These are phyloP conservation scores for Muscidifurax raptorellus DNA, from an alignment of 1,140 invertebrate genomes.

Conservation along the genomic window DNA sequence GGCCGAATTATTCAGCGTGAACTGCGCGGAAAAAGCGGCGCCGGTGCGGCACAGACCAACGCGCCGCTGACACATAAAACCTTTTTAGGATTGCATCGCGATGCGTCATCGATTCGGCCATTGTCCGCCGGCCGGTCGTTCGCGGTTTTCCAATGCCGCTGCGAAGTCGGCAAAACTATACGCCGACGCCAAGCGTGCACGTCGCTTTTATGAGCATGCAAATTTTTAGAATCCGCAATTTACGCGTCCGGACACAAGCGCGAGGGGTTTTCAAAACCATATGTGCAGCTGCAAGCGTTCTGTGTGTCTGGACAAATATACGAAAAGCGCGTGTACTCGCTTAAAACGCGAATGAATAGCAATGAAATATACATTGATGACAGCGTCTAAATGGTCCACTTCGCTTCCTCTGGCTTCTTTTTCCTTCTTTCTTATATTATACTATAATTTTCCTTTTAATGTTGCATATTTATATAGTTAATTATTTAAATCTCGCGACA, in stretches of 20 bases:
- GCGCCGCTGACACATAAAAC: conserved; percentile 4
- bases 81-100: conserved; percentile 10
- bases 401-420: too few relatives aligned
- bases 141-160: background rate
- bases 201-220: conserved; percentile 60
- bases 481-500: too few relatives aligned
- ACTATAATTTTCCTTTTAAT: too few relatives aligned
- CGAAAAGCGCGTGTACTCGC: background rate
- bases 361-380: background rate
- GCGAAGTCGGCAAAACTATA: background rate
- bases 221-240: conserved; percentile 59
- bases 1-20: background rate
- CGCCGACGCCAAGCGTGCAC: background rate
- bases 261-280: background rate
- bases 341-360: background rate
- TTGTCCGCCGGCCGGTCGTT: background rate
- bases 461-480: too few relatives aligned
- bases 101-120: conserved; percentile 22
- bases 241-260: conserved; percentile 23
- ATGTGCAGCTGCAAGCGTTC: background rate
- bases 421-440: too few relatives aligned
- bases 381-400: background rate
- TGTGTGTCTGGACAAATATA: background rate
- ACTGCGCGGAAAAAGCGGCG: background rate
- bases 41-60: background rate